phyloP scores from a whole-genome alignment of 2,113 vertebrate genomes.

The Symphodus melops region DNA sequence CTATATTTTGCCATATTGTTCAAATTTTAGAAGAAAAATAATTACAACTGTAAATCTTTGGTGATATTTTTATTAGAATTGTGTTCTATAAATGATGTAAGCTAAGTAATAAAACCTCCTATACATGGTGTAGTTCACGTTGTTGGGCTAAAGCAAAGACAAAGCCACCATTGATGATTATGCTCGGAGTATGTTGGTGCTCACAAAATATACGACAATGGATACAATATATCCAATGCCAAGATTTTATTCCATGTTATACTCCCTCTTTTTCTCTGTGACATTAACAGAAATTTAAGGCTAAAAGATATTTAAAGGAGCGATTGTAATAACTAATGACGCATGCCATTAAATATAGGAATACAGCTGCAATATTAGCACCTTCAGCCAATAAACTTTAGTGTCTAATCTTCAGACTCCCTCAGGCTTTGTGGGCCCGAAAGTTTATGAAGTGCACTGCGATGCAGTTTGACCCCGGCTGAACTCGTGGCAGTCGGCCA shows the following conservation, averaged over 20 bases:
- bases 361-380: slow-evolving; percentile 35
- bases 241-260: not conserved
- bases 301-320: not conserved
- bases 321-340: slow-evolving; percentile 40
- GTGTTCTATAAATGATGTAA: not conserved
- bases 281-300: slow-evolving; percentile 2
- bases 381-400: slow-evolving; percentile 48
- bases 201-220: too few relatives aligned
- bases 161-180: not conserved
- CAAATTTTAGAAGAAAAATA: too few relatives aligned
- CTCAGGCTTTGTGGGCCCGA: slow-evolving; percentile 13
- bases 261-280: not conserved
- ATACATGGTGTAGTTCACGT: not conserved
- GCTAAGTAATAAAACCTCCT: slow-evolving; percentile 18
- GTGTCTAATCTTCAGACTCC: slow-evolving; percentile 34
- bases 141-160: not conserved
- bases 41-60: slow-evolving; percentile 13
- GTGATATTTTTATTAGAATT: slow-evolving; percentile 11
- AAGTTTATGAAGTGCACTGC: slow-evolving; percentile 57
- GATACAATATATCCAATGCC: too few relatives aligned
- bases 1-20: too few relatives aligned
- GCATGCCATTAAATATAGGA: slow-evolving; percentile 39
- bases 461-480: slow-evolving; percentile 26
- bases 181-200: not conserved
- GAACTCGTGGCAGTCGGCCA: slow-evolving; percentile 56